Conservation (phyloP, 2,888 invertebrate genomes). For the Drosophila helvetica region DNA sequence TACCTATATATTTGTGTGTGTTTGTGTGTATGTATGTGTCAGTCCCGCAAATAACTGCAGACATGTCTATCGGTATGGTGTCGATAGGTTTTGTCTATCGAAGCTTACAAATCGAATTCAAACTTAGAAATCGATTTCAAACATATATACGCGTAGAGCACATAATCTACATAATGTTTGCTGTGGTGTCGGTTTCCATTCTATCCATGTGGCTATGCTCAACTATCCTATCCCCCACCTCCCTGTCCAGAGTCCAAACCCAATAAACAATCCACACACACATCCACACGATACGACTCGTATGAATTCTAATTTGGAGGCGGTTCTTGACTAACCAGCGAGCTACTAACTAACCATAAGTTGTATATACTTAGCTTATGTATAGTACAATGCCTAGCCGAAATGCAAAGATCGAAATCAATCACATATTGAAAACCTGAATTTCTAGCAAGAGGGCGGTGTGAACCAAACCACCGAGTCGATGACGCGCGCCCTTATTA, state of each 20-base stretch:
- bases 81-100: constrained; percentile 15
- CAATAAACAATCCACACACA: background rate
- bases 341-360: constrained; percentile 38
- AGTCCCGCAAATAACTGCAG: constrained; percentile 6
- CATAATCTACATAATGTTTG: constrained; percentile 41
- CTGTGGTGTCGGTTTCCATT: constrained; percentile 59
- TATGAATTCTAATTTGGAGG: constrained; percentile 21
- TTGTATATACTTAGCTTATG: constrained; percentile 21
- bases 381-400: constrained; percentile 62
- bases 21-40: constrained; percentile 29
- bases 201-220: background rate
- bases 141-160: constrained; percentile 26
- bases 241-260: background rate
- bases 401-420: constrained; percentile 26
- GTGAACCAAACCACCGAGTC: constrained; percentile 94
- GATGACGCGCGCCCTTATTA: constrained; percentile 97
- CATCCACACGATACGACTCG: background rate
- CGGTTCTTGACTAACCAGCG: constrained; percentile 41
- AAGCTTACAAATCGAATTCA: constrained; percentile 1
- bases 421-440: constrained; percentile 75
- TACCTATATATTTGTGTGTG: constrained; percentile 26
- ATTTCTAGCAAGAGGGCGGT: constrained; percentile 85
- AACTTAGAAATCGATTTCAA: background rate
- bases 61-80: constrained; percentile 1
- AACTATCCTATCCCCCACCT: background rate